These are phyloP conservation scores for Ariopsis seemanni DNA, from an alignment of 2,113 vertebrate species.

Conservation along the genomic window DNA sequence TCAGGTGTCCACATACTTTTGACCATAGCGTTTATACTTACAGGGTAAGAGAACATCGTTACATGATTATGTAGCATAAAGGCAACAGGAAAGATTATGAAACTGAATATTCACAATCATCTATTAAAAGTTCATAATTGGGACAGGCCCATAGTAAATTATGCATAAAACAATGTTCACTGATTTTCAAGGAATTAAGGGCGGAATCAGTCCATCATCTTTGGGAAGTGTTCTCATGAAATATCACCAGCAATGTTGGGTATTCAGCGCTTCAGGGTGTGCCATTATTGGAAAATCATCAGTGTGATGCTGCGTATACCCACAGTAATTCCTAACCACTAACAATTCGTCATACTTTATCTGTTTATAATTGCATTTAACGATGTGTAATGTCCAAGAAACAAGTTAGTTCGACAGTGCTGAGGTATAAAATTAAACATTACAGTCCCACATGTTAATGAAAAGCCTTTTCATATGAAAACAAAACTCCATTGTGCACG, in stretches of 20 bases:
- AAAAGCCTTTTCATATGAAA: conserved; percentile 18
- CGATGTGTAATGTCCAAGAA: background rate
- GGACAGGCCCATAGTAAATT: background rate
- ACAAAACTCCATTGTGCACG: conserved; percentile 14
- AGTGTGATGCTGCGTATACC: no score
- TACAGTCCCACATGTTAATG: conserved; percentile 2
- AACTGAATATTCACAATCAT: no score
- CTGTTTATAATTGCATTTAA: background rate
- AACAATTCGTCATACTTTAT: no score
- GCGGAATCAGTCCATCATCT: background rate
- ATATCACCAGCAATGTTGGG: background rate
- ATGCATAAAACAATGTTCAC: background rate
- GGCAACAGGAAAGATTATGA: background rate
- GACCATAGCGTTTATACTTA: background rate
- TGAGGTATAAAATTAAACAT: background rate
- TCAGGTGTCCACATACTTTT: background rate
- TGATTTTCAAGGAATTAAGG: background rate
- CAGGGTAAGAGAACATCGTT: background rate
- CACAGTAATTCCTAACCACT: no score
- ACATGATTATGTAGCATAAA: background rate
- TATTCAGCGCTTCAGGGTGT: no score
- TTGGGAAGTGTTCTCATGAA: background rate
- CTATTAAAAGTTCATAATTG: background rate
- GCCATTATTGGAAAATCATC: no score
- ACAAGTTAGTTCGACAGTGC: background rate